Conservation (phyloP, 2,888 invertebrate genomes). For the Galerucella pusilla region DNA sequence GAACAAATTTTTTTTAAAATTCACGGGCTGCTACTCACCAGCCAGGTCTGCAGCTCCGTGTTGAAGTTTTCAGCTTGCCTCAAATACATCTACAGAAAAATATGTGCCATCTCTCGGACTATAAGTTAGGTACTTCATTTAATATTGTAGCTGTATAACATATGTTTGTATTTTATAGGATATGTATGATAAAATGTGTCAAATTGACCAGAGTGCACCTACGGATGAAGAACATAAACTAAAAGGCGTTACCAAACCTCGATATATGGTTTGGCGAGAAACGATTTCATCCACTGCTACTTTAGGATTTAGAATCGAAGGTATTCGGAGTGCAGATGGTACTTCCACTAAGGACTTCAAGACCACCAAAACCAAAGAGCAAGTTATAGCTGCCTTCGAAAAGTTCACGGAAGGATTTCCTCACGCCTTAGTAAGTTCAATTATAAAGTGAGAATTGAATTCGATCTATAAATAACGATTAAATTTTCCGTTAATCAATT, state of each 20-base stretch:
- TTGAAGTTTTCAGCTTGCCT: too few relatives aligned
- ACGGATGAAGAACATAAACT: slow-evolving; percentile 89
- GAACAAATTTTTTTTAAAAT: too few relatives aligned
- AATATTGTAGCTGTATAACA: neutral
- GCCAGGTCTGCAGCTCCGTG: too few relatives aligned
- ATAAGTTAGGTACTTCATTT: neutral
- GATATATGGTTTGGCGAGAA: slow-evolving; percentile 97
- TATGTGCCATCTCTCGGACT: too few relatives aligned
- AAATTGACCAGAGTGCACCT: slow-evolving; percentile 90
- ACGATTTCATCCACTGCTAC: slow-evolving; percentile 97
- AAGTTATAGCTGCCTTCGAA: slow-evolving; percentile 82
- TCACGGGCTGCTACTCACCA: too few relatives aligned
- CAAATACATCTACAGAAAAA: too few relatives aligned
- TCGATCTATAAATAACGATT: neutral
- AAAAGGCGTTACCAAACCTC: slow-evolving; percentile 93
- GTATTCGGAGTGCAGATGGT: slow-evolving; percentile 89
- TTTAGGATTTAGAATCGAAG: slow-evolving; percentile 96
- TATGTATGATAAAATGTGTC: slow-evolving; percentile 98
- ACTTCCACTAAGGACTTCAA: slow-evolving; percentile 95
- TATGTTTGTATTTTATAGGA: slow-evolving; percentile 69
- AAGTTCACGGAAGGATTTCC: slow-evolving; percentile 85
- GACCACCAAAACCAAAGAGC: slow-evolving; percentile 87
- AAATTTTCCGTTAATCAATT: neutral
- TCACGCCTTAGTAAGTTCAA: slow-evolving; percentile 77
- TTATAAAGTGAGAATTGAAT: neutral